These are phyloP conservation scores for Aphidius colemani DNA, from an alignment of 2,888 invertebrate genomes.

Conservation along the genomic window DNA sequence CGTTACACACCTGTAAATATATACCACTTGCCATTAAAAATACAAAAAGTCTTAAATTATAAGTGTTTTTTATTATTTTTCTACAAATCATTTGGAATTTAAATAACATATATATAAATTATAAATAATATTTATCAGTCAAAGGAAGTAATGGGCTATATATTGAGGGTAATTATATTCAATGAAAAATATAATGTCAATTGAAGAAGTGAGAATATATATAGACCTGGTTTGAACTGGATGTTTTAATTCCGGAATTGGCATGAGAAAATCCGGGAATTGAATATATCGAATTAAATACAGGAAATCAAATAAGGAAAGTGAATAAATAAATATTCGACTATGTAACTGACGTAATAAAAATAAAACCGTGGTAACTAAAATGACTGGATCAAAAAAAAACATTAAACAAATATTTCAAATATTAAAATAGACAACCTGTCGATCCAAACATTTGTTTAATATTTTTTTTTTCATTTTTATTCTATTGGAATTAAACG, in stretches of 20 bases:
- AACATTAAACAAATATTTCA: neutral
- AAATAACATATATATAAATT: neutral
- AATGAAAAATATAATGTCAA: neutral
- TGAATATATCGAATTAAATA: constrained; percentile 26
- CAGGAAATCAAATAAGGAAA: constrained; percentile 36
- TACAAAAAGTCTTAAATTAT: neutral
- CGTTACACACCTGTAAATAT: constrained; percentile 7
- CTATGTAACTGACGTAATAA: constrained; percentile 26
- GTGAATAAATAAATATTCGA: constrained; percentile 8
- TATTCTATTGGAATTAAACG: neutral
- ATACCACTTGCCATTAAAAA: constrained; percentile 16
- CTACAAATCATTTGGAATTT: neutral
- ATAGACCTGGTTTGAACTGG: constrained; percentile 18
- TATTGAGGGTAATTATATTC: neutral
- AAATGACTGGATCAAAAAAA: constrained; percentile 1
- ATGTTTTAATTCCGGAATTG: constrained; percentile 11
- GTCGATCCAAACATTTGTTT: too few relatives aligned
- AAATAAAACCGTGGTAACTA: neutral
- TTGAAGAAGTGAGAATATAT: constrained; percentile 17
- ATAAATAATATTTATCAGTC: constrained; percentile 2
- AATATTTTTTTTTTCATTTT: too few relatives aligned
- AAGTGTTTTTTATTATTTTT: constrained; percentile 13
- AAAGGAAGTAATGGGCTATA: neutral
- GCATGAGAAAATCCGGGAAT: constrained; percentile 25
- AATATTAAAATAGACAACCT: constrained; percentile 1